These are phyloP conservation scores for Limonius californicus DNA, from an alignment of 1,140 invertebrate species.

Conservation along the genomic window DNA sequence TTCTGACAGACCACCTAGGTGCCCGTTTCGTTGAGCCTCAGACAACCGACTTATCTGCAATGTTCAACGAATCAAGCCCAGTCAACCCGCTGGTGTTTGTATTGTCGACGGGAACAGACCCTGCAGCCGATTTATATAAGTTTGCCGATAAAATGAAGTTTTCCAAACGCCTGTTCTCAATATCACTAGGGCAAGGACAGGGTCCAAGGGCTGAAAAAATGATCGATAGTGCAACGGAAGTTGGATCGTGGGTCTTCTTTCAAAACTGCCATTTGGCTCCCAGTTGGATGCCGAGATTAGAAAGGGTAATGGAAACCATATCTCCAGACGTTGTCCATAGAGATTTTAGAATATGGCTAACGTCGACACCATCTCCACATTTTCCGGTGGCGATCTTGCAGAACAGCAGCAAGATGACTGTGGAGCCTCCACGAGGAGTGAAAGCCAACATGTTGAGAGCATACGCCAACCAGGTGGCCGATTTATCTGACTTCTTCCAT, in stretches of 20 bases:
- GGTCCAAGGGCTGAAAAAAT: conserved; percentile 61
- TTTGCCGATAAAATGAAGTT: conserved; percentile 63
- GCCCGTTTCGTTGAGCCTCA: conserved; percentile 64
- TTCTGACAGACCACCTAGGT: conserved; percentile 57
- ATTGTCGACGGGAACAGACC: conserved; percentile 68
- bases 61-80: conserved; percentile 62
- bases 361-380: conserved; percentile 60
- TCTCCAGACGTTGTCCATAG: conserved; percentile 51
- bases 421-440: conserved; percentile 65
- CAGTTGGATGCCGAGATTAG: conserved; percentile 65
- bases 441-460: conserved; percentile 64
- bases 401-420: conserved; percentile 69
- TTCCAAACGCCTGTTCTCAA: conserved; percentile 55
- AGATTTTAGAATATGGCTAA: conserved; percentile 70
- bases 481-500: conserved; percentile 55
- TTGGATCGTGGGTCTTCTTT: conserved; percentile 64
- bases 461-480: conserved; percentile 52
- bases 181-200: conserved; percentile 72
- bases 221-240: conserved; percentile 56
- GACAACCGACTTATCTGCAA: conserved; percentile 58
- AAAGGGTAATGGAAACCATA: conserved; percentile 55
- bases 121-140: conserved; percentile 59
- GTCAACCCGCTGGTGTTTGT: conserved; percentile 65
- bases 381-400: conserved; percentile 70
- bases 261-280: conserved; percentile 66